Percentiles rank a stretch among this genome's conserved stretches.
Conservation (phyloP, 1,140 invertebrate species). For the Rhopalosiphum maidis region DNA sequence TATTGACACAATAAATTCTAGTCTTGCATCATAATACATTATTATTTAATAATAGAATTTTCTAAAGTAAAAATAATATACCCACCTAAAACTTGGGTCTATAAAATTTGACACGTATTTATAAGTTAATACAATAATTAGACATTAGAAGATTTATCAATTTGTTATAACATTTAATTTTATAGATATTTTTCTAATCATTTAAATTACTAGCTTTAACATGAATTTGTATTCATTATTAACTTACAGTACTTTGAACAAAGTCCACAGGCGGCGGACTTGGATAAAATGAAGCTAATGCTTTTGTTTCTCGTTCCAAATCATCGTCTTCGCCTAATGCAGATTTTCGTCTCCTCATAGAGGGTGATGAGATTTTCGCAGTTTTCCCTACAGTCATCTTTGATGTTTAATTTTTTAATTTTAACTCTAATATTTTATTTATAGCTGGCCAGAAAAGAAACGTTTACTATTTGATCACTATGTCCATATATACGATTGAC, state of each 20-base stretch:
- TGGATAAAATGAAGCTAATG: conserved; percentile 46
- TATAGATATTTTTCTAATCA: neutral
- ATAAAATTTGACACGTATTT: neutral
- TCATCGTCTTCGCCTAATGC: conserved; percentile 26
- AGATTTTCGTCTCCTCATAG: conserved; percentile 45
- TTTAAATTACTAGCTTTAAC: neutral
- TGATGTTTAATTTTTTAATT: neutral
- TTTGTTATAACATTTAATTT: neutral
- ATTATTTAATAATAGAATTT: neutral
- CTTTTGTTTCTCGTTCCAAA: conserved; percentile 31
- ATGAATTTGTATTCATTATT: neutral
- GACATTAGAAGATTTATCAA: neutral
- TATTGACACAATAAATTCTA: neutral
- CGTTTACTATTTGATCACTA: neutral
- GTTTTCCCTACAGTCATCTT: conserved; percentile 53
- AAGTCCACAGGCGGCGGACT: conserved; percentile 53
- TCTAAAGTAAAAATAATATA: neutral
- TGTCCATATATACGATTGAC: neutral
- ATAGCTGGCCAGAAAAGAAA: neutral
- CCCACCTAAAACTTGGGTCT: neutral
- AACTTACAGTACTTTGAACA: conserved; percentile 50
- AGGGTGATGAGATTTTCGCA: conserved; percentile 45
- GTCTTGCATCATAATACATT: neutral
- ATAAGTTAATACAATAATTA: neutral
- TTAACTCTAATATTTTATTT: neutral